Evolutionary conservation across 2,113 vertebrate genomes (phyloP).

Genomic region (Rhodinocichla rosea): DNA sequence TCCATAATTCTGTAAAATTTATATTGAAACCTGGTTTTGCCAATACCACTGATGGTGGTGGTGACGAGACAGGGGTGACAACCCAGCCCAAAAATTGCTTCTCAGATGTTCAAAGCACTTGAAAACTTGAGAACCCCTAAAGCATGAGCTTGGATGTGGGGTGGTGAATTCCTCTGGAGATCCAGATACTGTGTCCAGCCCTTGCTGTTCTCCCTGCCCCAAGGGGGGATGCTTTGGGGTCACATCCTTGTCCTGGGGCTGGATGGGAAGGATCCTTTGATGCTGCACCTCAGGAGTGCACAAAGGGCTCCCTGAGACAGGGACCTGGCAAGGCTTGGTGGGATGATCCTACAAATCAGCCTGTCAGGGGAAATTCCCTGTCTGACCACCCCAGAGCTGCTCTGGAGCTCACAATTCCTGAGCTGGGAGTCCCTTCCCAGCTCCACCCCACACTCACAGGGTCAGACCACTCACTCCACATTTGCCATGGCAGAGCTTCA

Average conservation of each 20-base stretch:
- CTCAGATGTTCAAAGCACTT: background rate
- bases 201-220: background rate
- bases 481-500: background rate
- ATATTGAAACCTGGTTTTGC: background rate
- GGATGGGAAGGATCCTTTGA: background rate
- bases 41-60: no score
- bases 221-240: background rate
- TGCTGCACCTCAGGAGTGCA: background rate
- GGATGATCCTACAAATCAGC: background rate
- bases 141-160: background rate
- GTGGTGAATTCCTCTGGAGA: background rate
- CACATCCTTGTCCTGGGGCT: background rate
- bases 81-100: background rate
- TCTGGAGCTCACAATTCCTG: background rate
- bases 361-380: background rate
- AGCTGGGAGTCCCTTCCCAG: background rate
- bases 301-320: background rate
- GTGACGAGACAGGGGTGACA: no score
- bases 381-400: fast-evolving
- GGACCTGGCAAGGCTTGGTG: background rate
- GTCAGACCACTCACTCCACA: background rate
- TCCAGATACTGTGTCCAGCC: background rate
- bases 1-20: background rate
- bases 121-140: no score
- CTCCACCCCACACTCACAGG: background rate